Percentiles rank a stretch among this genome's conserved stretches.
phyloP scores from a whole-genome alignment of 2,113 vertebrate species.

The Coturnix japonica region DNA sequence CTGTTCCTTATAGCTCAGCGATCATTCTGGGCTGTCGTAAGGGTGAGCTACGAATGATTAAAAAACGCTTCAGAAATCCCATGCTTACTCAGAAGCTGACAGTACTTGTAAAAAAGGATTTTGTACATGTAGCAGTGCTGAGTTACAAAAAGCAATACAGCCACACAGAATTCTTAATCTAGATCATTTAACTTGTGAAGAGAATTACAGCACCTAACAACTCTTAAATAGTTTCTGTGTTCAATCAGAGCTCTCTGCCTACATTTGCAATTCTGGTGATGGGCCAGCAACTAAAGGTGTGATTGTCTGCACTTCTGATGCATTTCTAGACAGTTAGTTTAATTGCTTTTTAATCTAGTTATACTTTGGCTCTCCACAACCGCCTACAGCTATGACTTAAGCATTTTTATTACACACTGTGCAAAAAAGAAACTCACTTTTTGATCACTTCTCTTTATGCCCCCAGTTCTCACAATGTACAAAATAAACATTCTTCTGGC shows the following conservation, averaged over 20 bases:
- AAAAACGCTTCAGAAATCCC: background rate
- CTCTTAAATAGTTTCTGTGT: background rate
- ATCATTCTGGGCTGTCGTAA: background rate
- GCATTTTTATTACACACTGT: background rate
- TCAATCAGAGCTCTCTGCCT: background rate
- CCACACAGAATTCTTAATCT: background rate
- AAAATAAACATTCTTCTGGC: background rate
- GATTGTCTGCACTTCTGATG: background rate
- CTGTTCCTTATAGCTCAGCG: background rate
- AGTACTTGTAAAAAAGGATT: background rate
- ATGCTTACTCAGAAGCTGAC: background rate
- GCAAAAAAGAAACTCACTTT: background rate
- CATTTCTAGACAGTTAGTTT: background rate
- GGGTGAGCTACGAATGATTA: accelerated
- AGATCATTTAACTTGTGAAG: background rate
- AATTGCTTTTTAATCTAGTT: background rate
- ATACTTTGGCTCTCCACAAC: background rate
- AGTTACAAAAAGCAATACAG: background rate
- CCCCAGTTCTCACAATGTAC: background rate
- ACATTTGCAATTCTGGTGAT: background rate
- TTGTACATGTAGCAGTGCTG: background rate
- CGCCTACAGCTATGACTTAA: background rate
- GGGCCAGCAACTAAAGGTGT: background rate
- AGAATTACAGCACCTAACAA: background rate
- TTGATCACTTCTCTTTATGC: background rate